These are phyloP conservation scores for Acanthornis magna DNA, from an alignment of 2,797 vertebrate genomes.

Conservation along the genomic window DNA sequence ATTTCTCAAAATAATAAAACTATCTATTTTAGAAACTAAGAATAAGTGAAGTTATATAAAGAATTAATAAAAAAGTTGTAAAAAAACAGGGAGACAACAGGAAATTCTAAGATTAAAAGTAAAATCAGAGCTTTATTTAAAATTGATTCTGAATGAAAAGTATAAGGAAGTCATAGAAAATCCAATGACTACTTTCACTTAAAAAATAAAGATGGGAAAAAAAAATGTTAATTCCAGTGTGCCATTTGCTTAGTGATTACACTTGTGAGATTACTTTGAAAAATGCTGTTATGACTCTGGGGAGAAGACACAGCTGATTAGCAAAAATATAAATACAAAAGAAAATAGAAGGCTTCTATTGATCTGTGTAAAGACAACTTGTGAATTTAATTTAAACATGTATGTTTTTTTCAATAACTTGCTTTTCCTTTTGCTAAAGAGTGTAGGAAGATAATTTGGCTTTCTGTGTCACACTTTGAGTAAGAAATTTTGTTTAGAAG, in stretches of 20 bases:
- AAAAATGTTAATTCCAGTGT: neutral
- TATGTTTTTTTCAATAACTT: neutral
- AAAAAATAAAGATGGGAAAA: neutral
- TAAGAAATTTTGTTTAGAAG: slow-evolving; percentile 76
- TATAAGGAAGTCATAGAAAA: neutral
- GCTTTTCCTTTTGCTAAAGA: neutral
- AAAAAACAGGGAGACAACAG: neutral
- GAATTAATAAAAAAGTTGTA: neutral
- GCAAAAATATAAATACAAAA: slow-evolving; percentile 49
- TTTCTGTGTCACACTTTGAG: slow-evolving; percentile 52
- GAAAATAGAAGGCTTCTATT: neutral
- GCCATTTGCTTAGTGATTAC: neutral
- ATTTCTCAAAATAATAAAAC: neutral
- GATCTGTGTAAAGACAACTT: neutral
- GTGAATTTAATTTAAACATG: slow-evolving; percentile 8
- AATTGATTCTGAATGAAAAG: slow-evolving; percentile 10
- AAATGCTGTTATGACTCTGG: slow-evolving; percentile 12
- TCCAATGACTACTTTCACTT: slow-evolving; percentile 2
- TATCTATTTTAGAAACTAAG: neutral
- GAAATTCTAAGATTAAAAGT: neutral
- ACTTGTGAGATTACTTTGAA: slow-evolving; percentile 9
- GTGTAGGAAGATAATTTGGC: neutral
- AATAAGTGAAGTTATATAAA: neutral
- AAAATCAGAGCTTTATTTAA: slow-evolving; percentile 30
- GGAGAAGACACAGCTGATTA: slow-evolving; percentile 14